Evolutionary conservation across 2,113 vertebrate genomes (phyloP), one percentile per base, ranked within the genome.

Genomic region (Orthonyx spaldingii): DNA sequence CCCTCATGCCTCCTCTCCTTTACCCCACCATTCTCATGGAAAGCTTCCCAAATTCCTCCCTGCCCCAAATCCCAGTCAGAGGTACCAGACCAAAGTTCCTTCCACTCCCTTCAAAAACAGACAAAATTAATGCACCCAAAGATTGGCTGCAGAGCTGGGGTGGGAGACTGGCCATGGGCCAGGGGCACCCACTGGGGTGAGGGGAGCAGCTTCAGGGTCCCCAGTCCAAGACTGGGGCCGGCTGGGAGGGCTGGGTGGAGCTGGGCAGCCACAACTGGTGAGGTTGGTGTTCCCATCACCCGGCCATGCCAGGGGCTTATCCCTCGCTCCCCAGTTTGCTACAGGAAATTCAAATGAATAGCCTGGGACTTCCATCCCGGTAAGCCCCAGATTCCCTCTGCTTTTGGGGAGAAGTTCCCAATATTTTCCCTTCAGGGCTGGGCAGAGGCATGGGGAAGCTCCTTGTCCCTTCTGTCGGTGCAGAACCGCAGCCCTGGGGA

Each of bases 391-490:
- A 2, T 63, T 44, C 41, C 24, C 57, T 47, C 46, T 47, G 46
- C 64, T 47, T 47, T 9, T 11, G 16, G 13, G 23, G 7, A 79
- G 18, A 59, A 16, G 23, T 10, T 37, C n/a, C 52, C 32, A 3
- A 0, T 0, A 0, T 27, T 64, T 61, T 60, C 56, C 41, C 27
- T 1, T 20, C 4, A 2, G 28, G 10, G 14, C 30, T 24, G 39
- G 16, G 11, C 15, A 66, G 44, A 59, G 42, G 27, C 2, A 0
- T 3, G 13, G 32, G 26, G 64, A n/a, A 81, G 13, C n/a, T 53
- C 63, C 0, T 8, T 5, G 1, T 12, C 16, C 18, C 8, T 2
- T 32, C 13, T 17, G 3, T 28, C 9, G 1, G 22, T 0, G 1
- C 47, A 66, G 57, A 9, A 37, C 8, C 9, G 1, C 47, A 32